A percentile compares a stretch with the other conserved stretches of the same genome.
These are phyloP conservation scores for Drosophila vallismaia DNA, from an alignment of 2,888 invertebrate genomes.

Conservation along the genomic window DNA sequence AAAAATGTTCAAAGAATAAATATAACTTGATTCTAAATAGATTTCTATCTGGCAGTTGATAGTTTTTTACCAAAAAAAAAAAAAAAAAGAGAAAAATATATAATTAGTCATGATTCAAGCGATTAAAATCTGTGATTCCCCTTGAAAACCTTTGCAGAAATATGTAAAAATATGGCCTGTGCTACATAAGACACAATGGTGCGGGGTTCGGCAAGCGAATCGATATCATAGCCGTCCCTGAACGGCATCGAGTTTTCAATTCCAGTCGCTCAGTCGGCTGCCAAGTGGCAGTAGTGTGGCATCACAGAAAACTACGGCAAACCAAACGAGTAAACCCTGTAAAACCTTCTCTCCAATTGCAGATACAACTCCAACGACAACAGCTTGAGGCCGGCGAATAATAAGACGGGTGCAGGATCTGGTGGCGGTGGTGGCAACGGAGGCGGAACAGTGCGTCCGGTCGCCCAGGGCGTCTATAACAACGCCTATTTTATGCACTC, in stretches of 20 bases:
- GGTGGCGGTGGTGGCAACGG: conserved; percentile 34
- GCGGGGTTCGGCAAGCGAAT: conserved; percentile 42
- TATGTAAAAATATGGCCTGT: conserved; percentile 1
- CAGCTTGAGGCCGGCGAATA: conserved; percentile 69
- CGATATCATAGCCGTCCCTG: conserved; percentile 54
- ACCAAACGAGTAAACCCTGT: not conserved
- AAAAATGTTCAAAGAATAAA: too few species aligned
- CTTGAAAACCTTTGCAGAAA: not conserved
- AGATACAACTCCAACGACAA: conserved; percentile 81
- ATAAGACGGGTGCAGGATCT: conserved; percentile 83
- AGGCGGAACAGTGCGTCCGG: conserved; percentile 84
- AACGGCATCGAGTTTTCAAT: conserved; percentile 34
- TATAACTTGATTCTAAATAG: too few species aligned
- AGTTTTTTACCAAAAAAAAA: too few species aligned
- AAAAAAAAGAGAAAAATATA: too few species aligned
- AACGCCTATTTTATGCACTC: conserved; percentile 96
- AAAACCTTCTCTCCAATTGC: conserved; percentile 5
- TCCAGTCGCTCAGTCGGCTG: conserved; percentile 14
- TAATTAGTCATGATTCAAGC: not conserved
- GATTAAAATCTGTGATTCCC: conserved; percentile 17
- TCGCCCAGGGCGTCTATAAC: conserved; percentile 94
- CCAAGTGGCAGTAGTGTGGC: conserved; percentile 8
- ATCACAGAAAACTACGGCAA: conserved; percentile 1
- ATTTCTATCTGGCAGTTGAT: too few species aligned
- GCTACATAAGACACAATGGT: not conserved